These are phyloP conservation scores for Ochotona curzoniae DNA, from an alignment of 2,113 vertebrate genomes.

Conservation along the genomic window DNA sequence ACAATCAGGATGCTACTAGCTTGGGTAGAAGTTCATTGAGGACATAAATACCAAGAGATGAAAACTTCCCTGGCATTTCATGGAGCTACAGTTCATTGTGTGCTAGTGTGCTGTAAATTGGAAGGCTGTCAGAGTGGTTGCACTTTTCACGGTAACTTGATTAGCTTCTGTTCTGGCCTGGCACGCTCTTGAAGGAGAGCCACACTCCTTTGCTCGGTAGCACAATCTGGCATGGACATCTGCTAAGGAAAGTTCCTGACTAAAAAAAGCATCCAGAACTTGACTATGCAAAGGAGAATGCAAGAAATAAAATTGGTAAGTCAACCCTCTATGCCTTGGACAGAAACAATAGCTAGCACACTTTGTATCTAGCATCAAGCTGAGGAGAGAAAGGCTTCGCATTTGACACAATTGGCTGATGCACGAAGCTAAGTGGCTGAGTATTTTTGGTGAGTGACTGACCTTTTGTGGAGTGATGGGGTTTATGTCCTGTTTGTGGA, in stretches of 20 bases:
- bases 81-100: not conserved
- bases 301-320: constrained; percentile 1
- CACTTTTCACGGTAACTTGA: not conserved
- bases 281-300: not conserved
- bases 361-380: not conserved
- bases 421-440: not conserved
- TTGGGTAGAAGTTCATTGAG: not conserved
- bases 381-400: not conserved
- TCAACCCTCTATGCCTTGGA: not conserved
- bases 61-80: not conserved
- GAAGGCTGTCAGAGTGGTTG: not conserved
- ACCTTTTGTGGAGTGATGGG: not conserved
- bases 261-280: not conserved
- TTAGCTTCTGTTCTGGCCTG: not conserved
- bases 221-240: constrained; percentile 52
- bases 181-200: not conserved
- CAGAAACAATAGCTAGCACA: not conserved
- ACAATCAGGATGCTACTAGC: not conserved
- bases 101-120: not conserved
- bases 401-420: not conserved
- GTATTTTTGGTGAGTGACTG: not conserved
- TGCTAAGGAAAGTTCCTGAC: constrained; percentile 43
- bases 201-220: not conserved
- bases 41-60: not conserved
- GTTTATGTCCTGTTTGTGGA: not conserved